Evolutionary conservation across 2,888 invertebrate species (phyloP).

Genomic region (Pammene aurita): DNA sequence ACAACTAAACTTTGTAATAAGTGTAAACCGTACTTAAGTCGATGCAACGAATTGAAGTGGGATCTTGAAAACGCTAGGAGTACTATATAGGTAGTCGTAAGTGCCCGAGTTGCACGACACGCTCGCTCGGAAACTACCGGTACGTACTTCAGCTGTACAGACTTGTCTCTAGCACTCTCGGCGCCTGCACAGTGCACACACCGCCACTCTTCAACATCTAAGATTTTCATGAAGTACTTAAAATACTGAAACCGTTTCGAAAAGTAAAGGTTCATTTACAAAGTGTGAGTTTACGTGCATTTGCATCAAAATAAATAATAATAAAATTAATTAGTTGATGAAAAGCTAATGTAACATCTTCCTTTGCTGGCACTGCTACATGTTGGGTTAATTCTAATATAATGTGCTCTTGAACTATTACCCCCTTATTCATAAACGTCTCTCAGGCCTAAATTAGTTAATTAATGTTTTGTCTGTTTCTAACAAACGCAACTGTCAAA

Average conservation of each 20-base stretch:
- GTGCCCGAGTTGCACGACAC: constrained; percentile 27
- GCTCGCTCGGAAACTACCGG: constrained; percentile 17
- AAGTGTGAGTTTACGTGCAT: neutral
- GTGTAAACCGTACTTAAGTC: neutral
- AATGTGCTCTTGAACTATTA: too few relatives aligned
- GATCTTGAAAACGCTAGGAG: constrained; percentile 19
- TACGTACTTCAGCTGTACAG: constrained; percentile 16
- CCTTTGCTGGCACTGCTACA: too few relatives aligned
- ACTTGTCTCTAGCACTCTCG: constrained; percentile 28
- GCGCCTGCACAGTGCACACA: constrained; percentile 29
- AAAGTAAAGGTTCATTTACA: neutral
- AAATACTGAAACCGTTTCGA: neutral
- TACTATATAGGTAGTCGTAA: constrained; percentile 4
- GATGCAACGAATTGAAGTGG: constrained; percentile 24
- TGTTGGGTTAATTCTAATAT: too few relatives aligned
- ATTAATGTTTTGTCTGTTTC: too few relatives aligned
- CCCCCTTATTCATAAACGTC: too few relatives aligned
- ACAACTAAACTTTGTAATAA: neutral
- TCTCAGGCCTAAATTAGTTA: too few relatives aligned
- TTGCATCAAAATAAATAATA: neutral
- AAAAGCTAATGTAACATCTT: too few relatives aligned
- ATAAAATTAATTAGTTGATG: too few relatives aligned
- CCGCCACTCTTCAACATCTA: constrained; percentile 10
- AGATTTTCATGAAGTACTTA: constrained; percentile 8
- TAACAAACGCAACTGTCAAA: too few relatives aligned